These are phyloP conservation scores for Chaitophorus viminalis DNA, from an alignment of 2,888 invertebrate genomes.

Conservation along the genomic window DNA sequence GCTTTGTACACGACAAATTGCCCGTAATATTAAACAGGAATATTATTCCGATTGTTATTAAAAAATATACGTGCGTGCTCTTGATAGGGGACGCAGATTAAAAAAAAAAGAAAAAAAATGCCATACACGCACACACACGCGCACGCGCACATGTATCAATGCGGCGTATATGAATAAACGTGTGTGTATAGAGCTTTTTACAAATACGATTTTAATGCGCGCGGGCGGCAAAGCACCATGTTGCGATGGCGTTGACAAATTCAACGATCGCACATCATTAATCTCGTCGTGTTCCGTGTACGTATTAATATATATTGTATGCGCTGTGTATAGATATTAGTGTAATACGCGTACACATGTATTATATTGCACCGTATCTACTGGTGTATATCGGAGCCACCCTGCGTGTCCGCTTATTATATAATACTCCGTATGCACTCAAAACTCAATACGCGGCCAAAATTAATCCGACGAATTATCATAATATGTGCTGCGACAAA, in stretches of 20 bases:
- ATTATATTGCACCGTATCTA: neutral
- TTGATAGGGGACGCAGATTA: neutral
- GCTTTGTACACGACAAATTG: neutral
- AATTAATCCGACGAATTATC: neutral
- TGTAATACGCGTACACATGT: neutral
- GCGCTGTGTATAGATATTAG: neutral
- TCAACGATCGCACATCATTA: slow-evolving; percentile 56
- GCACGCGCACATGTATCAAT: neutral
- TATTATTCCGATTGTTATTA: slow-evolving; percentile 15
- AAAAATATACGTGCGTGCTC: neutral
- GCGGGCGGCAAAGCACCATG: slow-evolving; percentile 31
- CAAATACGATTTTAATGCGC: slow-evolving; percentile 57
- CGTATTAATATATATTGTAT: neutral
- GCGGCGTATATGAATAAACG: neutral
- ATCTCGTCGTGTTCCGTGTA: neutral
- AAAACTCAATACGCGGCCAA: too few species aligned
- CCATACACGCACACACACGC: too few species aligned
- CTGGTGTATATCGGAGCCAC: neutral
- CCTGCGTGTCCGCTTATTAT: too few species aligned
- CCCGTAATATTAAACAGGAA: neutral
- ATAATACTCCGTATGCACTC: too few species aligned
- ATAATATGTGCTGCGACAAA: neutral
- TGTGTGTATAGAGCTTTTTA: neutral
- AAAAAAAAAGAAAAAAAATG: neutral
- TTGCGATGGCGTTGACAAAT: slow-evolving; percentile 60